Conservation (phyloP, 2,113 vertebrate genomes). For the Machaerirhynchus nigripectus region DNA sequence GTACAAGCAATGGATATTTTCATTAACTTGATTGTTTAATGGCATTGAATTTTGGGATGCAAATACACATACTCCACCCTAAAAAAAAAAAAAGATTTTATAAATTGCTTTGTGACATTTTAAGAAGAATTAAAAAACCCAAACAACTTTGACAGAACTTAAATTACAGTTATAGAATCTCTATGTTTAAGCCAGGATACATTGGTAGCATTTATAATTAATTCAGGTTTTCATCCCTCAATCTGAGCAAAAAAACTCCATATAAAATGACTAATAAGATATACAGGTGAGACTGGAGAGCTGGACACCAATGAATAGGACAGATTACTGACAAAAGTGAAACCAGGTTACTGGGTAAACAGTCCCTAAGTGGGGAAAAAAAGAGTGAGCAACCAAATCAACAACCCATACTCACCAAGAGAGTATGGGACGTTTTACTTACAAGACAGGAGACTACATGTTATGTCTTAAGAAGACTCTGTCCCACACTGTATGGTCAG, state of each 20-base stretch:
- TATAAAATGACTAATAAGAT: background rate
- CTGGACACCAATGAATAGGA: background rate
- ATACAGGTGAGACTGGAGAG: background rate
- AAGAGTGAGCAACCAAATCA: background rate
- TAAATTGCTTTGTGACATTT: background rate
- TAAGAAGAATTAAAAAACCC: background rate
- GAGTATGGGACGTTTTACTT: background rate
- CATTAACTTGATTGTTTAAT: background rate
- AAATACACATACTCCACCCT: background rate
- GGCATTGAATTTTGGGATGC: background rate
- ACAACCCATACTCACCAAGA: background rate
- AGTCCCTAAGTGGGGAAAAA: fast-evolving
- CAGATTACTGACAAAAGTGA: background rate
- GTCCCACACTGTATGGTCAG: background rate
- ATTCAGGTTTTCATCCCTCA: background rate
- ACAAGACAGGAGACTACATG: background rate
- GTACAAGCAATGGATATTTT: background rate
- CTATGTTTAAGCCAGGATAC: background rate
- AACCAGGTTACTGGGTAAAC: background rate
- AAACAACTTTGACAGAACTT: background rate
- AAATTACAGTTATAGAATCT: background rate
- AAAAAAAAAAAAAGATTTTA: background rate
- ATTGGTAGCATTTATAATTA: background rate
- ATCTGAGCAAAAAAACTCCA: background rate
- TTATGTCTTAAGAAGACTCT: background rate